These are phyloP conservation scores for Rhabditoides inermis DNA, from an alignment of 2,888 invertebrate genomes.

Conservation along the genomic window DNA sequence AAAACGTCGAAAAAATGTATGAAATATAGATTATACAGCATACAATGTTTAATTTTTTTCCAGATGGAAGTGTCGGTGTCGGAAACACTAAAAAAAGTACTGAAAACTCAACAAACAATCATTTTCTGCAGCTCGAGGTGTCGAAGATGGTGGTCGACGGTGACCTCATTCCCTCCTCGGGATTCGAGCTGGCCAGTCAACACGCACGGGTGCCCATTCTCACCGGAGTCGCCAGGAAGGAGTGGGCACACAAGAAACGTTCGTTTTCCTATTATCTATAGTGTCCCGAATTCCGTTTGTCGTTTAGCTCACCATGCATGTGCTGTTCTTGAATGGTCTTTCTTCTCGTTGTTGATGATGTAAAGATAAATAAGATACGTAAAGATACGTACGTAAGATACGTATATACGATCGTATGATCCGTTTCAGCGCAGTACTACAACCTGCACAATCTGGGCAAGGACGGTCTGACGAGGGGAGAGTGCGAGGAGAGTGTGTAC, in stretches of 20 bases:
- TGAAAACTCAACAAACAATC: no score
- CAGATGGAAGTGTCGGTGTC: no score
- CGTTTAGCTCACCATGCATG: not conserved
- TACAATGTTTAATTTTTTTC: no score
- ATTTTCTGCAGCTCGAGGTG: slow-evolving; percentile 42
- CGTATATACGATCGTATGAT: no score
- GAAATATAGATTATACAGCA: no score
- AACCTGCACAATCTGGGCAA: slow-evolving; percentile 41
- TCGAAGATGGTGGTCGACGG: slow-evolving; percentile 51
- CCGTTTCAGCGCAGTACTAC: slow-evolving; percentile 47
- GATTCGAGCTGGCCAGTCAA: slow-evolving; percentile 27
- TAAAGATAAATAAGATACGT: no score
- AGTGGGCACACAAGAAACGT: slow-evolving; percentile 53
- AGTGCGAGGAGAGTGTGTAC: slow-evolving; percentile 39
- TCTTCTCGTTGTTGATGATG: no score
- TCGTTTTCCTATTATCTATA: not conserved
- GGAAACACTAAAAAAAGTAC: no score
- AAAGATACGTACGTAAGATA: no score
- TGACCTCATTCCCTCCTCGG: slow-evolving; percentile 44
- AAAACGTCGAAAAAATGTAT: no score
- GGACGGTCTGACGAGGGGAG: slow-evolving; percentile 23
- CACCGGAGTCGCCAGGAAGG: slow-evolving; percentile 49
- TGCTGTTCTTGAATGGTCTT: not conserved
- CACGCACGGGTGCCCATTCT: slow-evolving; percentile 48
- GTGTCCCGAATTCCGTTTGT: no score